phyloP scores from a whole-genome alignment of 2,113 vertebrate genomes.

The Choloepus hoffmanni region DNA sequence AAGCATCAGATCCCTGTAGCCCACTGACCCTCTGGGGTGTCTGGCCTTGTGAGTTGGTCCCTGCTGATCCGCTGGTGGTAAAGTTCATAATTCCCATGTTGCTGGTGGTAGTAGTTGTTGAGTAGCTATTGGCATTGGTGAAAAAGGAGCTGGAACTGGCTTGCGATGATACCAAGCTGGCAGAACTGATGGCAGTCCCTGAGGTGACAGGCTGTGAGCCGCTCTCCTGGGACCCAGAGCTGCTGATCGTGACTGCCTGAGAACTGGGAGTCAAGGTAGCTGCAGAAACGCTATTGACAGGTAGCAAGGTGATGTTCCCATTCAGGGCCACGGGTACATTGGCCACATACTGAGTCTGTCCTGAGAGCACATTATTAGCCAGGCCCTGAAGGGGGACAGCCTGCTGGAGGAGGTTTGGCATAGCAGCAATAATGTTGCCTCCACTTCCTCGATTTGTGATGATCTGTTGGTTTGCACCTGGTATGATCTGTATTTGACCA shows the following conservation, averaged over 20 bases:
- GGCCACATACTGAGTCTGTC: slow-evolving; percentile 95
- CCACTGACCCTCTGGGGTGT: slow-evolving; percentile 85
- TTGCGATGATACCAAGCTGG: slow-evolving; percentile 82
- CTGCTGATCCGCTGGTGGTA: slow-evolving; percentile 83
- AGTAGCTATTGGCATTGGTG: slow-evolving; percentile 89
- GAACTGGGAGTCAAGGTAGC: slow-evolving; percentile 90
- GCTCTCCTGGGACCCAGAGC: slow-evolving; percentile 87
- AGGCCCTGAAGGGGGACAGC: slow-evolving; percentile 95
- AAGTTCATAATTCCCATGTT: slow-evolving; percentile 89
- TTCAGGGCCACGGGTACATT: slow-evolving; percentile 96
- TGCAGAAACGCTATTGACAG: slow-evolving; percentile 90
- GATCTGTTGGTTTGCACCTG: slow-evolving; percentile 93
- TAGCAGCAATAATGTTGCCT: slow-evolving; percentile 93
- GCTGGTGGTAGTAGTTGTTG: slow-evolving; percentile 87
- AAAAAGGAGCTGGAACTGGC: slow-evolving; percentile 86
- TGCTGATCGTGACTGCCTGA: slow-evolving; percentile 89
- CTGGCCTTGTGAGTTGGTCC: slow-evolving; percentile 85
- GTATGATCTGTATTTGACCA: slow-evolving; percentile 95
- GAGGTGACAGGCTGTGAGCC: slow-evolving; percentile 86
- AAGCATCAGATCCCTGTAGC: slow-evolving; percentile 85
- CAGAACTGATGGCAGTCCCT: slow-evolving; percentile 84
- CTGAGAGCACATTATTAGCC: slow-evolving; percentile 92
- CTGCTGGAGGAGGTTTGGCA: slow-evolving; percentile 95
- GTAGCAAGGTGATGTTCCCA: slow-evolving; percentile 96
- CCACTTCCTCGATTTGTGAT: slow-evolving; percentile 88